Conservation (phyloP, 2,888 invertebrate genomes). For the Dione juno region DNA sequence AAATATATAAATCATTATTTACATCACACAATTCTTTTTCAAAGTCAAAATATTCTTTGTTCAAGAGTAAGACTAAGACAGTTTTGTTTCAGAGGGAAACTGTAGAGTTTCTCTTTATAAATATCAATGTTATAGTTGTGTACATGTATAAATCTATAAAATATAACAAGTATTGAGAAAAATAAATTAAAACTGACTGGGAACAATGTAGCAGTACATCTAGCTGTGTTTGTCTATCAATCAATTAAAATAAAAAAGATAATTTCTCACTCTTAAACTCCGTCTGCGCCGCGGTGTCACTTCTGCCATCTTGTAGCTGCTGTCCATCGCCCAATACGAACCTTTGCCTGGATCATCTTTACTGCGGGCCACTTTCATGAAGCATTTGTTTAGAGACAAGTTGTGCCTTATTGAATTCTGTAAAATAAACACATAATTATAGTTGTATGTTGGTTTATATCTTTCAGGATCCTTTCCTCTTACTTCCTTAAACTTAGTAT, state of each 20-base stretch:
- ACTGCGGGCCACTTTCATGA: conserved; percentile 87
- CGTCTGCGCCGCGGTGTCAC: conserved; percentile 79
- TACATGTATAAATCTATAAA: too few relatives aligned
- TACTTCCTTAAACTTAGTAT: too few relatives aligned
- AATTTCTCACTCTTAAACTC: conserved; percentile 71
- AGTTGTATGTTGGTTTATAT: too few relatives aligned
- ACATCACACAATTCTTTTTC: too few relatives aligned
- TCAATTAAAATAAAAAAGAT: conserved; percentile 2
- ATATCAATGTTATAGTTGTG: too few relatives aligned
- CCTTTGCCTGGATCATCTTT: conserved; percentile 90
- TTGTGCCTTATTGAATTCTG: conserved; percentile 90
- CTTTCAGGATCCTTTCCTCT: too few relatives aligned
- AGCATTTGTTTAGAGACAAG: conserved; percentile 88
- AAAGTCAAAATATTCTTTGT: too few relatives aligned
- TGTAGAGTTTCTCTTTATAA: too few relatives aligned
- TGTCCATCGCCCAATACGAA: conserved; percentile 86
- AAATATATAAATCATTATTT: too few relatives aligned
- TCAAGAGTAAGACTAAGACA: too few relatives aligned
- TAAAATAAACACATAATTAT: conserved; percentile 3
- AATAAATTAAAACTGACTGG: neutral
- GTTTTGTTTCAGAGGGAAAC: too few relatives aligned
- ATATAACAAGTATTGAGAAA: too few relatives aligned
- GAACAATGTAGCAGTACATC: neutral
- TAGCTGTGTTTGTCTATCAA: neutral
- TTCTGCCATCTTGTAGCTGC: conserved; percentile 81